Base-by-base conservation (phyloP, 2,113 vertebrate genomes). In the Corydoras sp. region DNA sequence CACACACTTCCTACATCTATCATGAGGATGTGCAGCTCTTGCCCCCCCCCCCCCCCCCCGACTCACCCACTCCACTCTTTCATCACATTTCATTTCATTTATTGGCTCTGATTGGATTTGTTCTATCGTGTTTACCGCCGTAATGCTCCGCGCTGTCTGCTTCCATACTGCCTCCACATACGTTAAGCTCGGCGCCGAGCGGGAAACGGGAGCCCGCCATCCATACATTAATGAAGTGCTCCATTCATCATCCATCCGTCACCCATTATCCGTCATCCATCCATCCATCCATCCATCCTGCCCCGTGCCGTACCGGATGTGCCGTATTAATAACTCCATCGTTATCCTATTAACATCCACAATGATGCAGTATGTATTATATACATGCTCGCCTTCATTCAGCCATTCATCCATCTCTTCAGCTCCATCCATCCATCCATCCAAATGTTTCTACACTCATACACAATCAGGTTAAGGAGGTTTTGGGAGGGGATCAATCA, bases 1-100 rank as follows among this genome's bases (percentile, higher is more conserved):
- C 83, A 81, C 81, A 56, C 18, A 68, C 43, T 29, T 49, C 66
- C 62, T 62, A 14, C 54, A 10, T 12, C 0, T 4, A n/a, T 9
- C 65, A 56, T 56, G 6, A 56, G n/a, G 6, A 56, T n/a, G 54
- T 56, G 12, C 13, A 14, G 3, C 14, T 13, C 3, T n/a, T n/a
- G 13, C 3, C n/a, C 54, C 54, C 13, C 13, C 54, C 14, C 1
- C 13, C 13, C 3, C 3, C 4, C 54, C 1, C 13, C 13, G n/a
- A n/a, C n/a, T 14, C 14, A n/a, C 13, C 13, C 3, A 7, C 4
- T 14, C 5, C 54, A 7, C 12, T 7, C 54, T 56, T 15, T 56
- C 13, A 56, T 53, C 51, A 53, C 13, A 14, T 53, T 53, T 53
- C 51, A 56, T 56, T 56, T 56, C 13, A 14, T 56, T 56, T 56